Evolutionary conservation across 2,888 invertebrate species (phyloP).

Genomic region (Drosophila gaucha): DNA sequence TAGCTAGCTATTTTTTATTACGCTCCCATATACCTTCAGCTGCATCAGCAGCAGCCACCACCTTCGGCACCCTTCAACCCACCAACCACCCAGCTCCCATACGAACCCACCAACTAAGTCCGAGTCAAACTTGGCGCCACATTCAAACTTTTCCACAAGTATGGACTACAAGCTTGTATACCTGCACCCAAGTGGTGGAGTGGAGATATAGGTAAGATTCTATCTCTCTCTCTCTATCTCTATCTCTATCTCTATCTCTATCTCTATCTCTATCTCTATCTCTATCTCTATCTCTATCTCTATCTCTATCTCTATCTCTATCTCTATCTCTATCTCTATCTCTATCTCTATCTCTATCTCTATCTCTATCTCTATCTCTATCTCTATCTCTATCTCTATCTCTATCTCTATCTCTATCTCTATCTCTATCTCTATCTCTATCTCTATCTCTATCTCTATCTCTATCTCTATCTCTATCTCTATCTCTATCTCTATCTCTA

Average conservation of each 20-base stretch:
- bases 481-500: conserved; percentile 4
- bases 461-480: not conserved
- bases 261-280: not conserved
- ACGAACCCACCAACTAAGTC: conserved; percentile 23
- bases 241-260: not conserved
- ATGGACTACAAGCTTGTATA: conserved; percentile 24
- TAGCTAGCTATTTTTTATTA: conserved; percentile 56
- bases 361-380: not conserved
- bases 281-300: not conserved
- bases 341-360: not conserved
- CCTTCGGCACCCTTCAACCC: conserved; percentile 1
- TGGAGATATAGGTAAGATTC: too few relatives aligned
- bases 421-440: not conserved
- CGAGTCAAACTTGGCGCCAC: conserved; percentile 15
- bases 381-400: not conserved
- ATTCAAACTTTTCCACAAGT: conserved; percentile 25
- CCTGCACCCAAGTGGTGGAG: too few relatives aligned
- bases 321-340: not conserved
- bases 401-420: conserved; percentile 1
- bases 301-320: not conserved
- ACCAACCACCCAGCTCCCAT: not conserved
- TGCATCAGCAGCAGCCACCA: conserved; percentile 16
- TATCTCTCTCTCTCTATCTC: not conserved
- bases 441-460: not conserved
- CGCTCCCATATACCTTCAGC: conserved; percentile 24